These are phyloP conservation scores for Mormyrops boulengeri DNA, from an alignment of 2,797 vertebrate genomes.

Conservation along the genomic window DNA sequence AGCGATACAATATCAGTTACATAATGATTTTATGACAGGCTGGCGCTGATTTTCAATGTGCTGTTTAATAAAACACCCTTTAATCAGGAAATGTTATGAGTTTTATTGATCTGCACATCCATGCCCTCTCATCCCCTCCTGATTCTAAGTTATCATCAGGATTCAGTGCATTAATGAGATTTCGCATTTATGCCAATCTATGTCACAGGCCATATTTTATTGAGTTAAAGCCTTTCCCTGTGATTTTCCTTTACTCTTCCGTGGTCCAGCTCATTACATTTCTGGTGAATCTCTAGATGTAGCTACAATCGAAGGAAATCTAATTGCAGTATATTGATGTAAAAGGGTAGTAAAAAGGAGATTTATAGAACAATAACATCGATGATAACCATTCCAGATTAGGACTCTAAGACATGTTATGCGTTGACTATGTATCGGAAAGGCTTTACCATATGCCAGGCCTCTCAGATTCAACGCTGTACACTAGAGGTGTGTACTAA, in stretches of 20 bases:
- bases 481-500: background rate
- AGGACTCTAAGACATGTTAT: background rate
- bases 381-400: background rate
- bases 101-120: slow-evolving; percentile 10
- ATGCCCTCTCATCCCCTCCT: background rate
- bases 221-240: background rate
- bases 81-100: slow-evolving; percentile 20
- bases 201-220: background rate
- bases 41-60: background rate
- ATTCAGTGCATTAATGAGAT: slow-evolving; percentile 15
- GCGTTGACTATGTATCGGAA: background rate
- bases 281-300: background rate
- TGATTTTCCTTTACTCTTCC: background rate
- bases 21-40: background rate
- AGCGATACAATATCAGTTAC: background rate
- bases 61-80: background rate
- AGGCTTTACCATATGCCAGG: background rate
- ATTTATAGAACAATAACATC: background rate
- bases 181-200: slow-evolving; percentile 16
- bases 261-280: background rate
- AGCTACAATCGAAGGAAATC: background rate
- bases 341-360: background rate
- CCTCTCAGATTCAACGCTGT: background rate
- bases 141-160: background rate
- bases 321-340: background rate